These are phyloP conservation scores for Chlorops oryzae DNA, from an alignment of 1,140 invertebrate genomes.

Conservation along the genomic window DNA sequence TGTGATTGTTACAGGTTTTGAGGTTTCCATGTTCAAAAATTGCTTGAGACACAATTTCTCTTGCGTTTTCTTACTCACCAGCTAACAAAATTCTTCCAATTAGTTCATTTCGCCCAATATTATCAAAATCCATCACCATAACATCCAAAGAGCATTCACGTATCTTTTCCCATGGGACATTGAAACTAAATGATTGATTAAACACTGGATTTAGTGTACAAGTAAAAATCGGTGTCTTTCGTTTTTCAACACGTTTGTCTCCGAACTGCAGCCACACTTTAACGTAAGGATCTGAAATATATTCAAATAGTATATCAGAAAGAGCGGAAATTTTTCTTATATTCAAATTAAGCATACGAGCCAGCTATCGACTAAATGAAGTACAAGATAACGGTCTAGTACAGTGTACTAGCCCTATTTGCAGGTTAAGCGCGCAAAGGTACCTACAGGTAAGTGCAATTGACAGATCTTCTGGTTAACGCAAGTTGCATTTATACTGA, in stretches of 20 bases:
- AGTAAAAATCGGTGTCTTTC: slow-evolving; percentile 92
- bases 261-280: slow-evolving; percentile 95
- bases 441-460: too few species aligned
- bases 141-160: slow-evolving; percentile 85
- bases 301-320: background rate
- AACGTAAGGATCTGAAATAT: slow-evolving; percentile 80
- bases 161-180: slow-evolving; percentile 91
- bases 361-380: too few species aligned
- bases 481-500: too few species aligned
- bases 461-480: too few species aligned
- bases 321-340: too few species aligned
- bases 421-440: too few species aligned
- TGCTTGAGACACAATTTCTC: too few species aligned
- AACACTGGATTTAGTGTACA: slow-evolving; percentile 88
- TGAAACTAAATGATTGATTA: slow-evolving; percentile 89
- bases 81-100: slow-evolving; percentile 84
- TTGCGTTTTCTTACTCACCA: slow-evolving; percentile 59
- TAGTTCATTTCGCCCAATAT: slow-evolving; percentile 86
- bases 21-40: too few species aligned
- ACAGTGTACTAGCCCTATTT: too few species aligned
- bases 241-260: slow-evolving; percentile 89
- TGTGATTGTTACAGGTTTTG: too few species aligned
- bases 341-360: too few species aligned
- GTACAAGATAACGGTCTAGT: too few species aligned
- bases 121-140: slow-evolving; percentile 93